Evolutionary conservation across 2,797 vertebrate genomes (phyloP).

Genomic region (Borostomias antarcticus): DNA sequence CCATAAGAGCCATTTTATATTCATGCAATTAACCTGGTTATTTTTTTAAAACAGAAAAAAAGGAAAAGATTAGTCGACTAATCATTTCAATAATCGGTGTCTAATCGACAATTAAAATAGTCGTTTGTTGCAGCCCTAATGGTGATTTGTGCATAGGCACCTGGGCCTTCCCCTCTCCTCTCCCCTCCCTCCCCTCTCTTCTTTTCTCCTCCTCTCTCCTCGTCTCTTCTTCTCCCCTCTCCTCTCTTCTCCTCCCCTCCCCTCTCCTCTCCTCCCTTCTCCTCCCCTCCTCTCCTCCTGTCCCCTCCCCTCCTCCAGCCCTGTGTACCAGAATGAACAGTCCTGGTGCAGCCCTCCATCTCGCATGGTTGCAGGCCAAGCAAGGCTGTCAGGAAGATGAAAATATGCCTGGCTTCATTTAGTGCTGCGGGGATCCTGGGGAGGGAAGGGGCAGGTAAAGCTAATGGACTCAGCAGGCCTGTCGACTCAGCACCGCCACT

Average conservation of each 20-base stretch:
- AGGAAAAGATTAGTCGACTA: too few relatives aligned
- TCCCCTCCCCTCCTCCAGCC: slow-evolving; percentile 7
- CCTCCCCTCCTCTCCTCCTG: background rate
- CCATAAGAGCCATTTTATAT: too few relatives aligned
- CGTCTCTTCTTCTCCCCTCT: background rate
- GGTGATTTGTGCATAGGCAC: slow-evolving; percentile 45
- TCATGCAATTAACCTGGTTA: too few relatives aligned
- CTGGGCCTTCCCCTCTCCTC: slow-evolving; percentile 38
- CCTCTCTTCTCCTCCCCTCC: background rate
- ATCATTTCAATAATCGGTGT: too few relatives aligned
- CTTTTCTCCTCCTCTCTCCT: background rate
- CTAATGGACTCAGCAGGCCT: slow-evolving; percentile 75
- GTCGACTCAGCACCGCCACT: slow-evolving; percentile 53
- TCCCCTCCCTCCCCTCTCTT: background rate
- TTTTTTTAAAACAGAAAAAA: too few relatives aligned
- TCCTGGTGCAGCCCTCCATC: slow-evolving; percentile 61
- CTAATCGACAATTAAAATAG: too few relatives aligned
- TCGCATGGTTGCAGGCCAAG: slow-evolving; percentile 51
- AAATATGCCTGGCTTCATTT: slow-evolving; percentile 75
- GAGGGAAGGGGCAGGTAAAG: slow-evolving; percentile 71
- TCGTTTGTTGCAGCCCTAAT: too few relatives aligned
- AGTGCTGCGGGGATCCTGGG: slow-evolving; percentile 69
- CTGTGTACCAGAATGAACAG: slow-evolving; percentile 47
- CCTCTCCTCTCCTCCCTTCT: slow-evolving; percentile 16
- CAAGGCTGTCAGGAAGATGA: slow-evolving; percentile 73